phyloP scores from a whole-genome alignment of 2,113 vertebrate genomes.

The Misgurnus anguillicaudatus region DNA sequence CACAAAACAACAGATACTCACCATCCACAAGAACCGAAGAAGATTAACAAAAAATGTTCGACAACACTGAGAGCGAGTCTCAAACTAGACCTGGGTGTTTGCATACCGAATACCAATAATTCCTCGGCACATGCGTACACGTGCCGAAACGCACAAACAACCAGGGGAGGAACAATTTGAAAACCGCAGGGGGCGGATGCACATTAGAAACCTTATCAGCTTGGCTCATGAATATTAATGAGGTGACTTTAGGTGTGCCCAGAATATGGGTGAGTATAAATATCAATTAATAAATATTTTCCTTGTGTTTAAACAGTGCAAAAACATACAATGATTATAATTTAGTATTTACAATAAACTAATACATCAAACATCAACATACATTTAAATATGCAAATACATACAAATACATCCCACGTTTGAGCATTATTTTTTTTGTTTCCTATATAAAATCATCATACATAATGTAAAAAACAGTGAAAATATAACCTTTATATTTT shows the following conservation, averaged over 20 bases:
- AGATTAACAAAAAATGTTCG: constrained; percentile 18
- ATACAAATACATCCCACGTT: too few relatives aligned
- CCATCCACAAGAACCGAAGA: not conserved
- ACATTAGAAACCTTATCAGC: not conserved
- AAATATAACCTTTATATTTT: too few relatives aligned
- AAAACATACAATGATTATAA: too few relatives aligned
- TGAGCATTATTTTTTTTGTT: too few relatives aligned
- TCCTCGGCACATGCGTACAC: constrained; percentile 21
- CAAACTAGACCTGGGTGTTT: constrained; percentile 27
- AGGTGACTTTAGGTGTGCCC: constrained; percentile 1
- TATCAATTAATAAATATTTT: too few relatives aligned
- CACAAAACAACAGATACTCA: constrained; percentile 29
- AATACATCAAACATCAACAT: too few relatives aligned
- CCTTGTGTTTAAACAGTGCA: too few relatives aligned
- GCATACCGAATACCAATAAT: constrained; percentile 22
- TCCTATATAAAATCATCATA: too few relatives aligned
- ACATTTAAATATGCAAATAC: too few relatives aligned
- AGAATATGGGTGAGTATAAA: too few relatives aligned
- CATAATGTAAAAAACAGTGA: too few relatives aligned
- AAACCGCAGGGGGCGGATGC: not conserved
- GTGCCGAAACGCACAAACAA: not conserved
- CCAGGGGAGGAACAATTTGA: not conserved
- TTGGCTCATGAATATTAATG: not conserved
- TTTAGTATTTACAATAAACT: too few relatives aligned
- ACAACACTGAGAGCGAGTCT: constrained; percentile 1